A percentile compares a stretch with the other conserved stretches of the same genome.
These are phyloP conservation scores for Oceanodroma leucorhoa DNA, from an alignment of 2,797 vertebrate species.

Conservation along the genomic window DNA sequence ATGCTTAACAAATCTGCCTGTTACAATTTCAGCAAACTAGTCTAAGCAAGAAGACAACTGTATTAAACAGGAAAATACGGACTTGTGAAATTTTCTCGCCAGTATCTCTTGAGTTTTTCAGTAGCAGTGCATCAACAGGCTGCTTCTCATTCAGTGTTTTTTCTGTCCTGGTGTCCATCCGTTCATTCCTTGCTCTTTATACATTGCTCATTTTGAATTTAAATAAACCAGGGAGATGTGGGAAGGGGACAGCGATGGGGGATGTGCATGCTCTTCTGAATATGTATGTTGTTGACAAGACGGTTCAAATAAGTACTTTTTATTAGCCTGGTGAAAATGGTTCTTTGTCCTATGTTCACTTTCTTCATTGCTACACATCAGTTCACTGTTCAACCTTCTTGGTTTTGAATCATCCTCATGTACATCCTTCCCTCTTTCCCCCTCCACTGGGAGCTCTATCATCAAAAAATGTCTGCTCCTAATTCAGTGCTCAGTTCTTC, in stretches of 20 bases:
- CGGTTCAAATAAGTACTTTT: not conserved
- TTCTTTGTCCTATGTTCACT: not conserved
- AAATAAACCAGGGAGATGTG: not conserved
- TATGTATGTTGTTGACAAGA: not conserved
- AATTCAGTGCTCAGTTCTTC: not conserved
- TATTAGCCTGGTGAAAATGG: not conserved
- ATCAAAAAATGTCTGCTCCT: not conserved
- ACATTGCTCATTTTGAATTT: not conserved
- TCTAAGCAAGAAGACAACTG: not conserved
- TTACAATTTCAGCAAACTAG: not conserved
- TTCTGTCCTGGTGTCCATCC: not conserved
- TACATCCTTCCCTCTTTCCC: not conserved
- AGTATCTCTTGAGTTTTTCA: not conserved
- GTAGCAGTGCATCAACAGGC: not conserved
- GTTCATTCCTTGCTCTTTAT: not conserved
- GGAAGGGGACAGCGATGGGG: not conserved
- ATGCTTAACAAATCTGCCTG: not conserved
- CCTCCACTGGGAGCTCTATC: not conserved
- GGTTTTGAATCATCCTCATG: not conserved
- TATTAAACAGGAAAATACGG: not conserved
- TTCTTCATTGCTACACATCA: accelerated
- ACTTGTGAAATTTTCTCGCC: not conserved
- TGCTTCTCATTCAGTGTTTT: not conserved
- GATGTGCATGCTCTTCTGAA: not conserved
- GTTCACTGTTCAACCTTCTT: not conserved